phyloP scores from a whole-genome alignment of 2,888 invertebrate species.

The Leptura quadrifasciata region DNA sequence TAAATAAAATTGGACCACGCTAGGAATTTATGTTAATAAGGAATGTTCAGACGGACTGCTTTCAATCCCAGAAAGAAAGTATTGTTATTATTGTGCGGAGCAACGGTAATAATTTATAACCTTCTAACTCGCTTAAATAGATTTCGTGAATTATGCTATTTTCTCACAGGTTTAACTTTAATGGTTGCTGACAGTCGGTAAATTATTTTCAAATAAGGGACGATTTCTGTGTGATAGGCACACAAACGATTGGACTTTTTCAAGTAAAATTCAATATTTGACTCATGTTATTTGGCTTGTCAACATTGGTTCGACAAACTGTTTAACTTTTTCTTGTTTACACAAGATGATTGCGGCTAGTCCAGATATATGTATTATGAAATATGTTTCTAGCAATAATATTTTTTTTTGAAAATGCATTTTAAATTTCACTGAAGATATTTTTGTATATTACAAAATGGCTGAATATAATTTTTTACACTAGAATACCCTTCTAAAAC shows the following conservation, averaged over 20 bases:
- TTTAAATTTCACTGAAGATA: too few relatives aligned
- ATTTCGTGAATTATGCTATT: background rate
- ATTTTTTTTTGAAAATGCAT: too few relatives aligned
- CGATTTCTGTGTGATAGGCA: conserved; percentile 7
- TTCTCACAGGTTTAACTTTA: background rate
- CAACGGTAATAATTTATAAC: conserved; percentile 20
- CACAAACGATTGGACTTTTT: background rate
- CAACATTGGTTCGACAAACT: background rate
- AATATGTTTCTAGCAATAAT: too few relatives aligned
- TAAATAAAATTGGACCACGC: background rate
- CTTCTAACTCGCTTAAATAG: conserved; percentile 21
- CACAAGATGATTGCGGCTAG: background rate
- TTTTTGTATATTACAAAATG: too few relatives aligned
- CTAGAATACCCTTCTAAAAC: too few relatives aligned
- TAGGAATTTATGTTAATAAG: conserved; percentile 32
- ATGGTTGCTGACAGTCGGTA: conserved; percentile 2
- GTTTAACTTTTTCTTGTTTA: background rate
- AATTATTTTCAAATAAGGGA: background rate
- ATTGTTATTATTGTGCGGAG: conserved; percentile 14
- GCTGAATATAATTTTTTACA: too few relatives aligned
- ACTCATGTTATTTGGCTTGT: background rate
- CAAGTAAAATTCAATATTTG: conserved; percentile 1
- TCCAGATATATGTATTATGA: background rate
- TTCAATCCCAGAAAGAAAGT: conserved; percentile 7
- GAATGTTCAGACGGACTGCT: conserved; percentile 6